Evolutionary conservation across 2,797 vertebrate genomes (phyloP), one percentile per base, ranked within the genome.

Genomic region (Typhlichthys eigenmanni): DNA sequence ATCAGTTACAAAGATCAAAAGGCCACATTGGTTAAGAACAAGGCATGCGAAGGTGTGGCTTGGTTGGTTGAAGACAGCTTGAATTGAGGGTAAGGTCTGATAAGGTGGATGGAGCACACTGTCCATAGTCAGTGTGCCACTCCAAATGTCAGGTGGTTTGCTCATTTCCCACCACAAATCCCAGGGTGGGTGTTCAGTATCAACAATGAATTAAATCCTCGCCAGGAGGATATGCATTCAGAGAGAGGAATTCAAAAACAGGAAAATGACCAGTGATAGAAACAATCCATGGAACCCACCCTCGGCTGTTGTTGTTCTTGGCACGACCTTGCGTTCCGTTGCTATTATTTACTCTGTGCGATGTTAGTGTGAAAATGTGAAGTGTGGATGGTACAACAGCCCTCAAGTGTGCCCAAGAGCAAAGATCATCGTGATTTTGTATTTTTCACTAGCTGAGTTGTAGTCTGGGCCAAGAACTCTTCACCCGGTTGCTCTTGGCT

Each of bases 221-320:
- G 74, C 74, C 75, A 75, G 86, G 76, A 92, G 90, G 92, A 92
- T 91, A 92, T 89, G 85, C 83, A 91, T 84, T 62, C 65, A 88
- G 76, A 82, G 80, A 84, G 77, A 91, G 87, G 91, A 93, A 93
- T 93, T 92, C 90, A 92, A 92, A 90, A 93, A 93, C 91, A 94
- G 92, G 92, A 93, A 94, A 92, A 91, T 85, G 76, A 79, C 85
- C 87, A 88, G 84, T 90, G 90, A 91, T 88, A 91, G 85, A 92
- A 94, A 93, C 91, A 92, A 92, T 91, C 91, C 74, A 72, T 90
- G 82, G 82, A 92, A 88, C 86, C 88, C 90, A 90, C 91, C 93
- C 92, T 83, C 77, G 81, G 75, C 79, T 68, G 76, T 7, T 92
- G 85, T 86, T 92, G 85, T 86, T 89, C 84, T 91, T 93, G 93